A percentile compares a stretch with the other conserved stretches of the same genome.
Evolutionary conservation across 2,113 vertebrate genomes (phyloP).

Genomic region (Bucco capensis): DNA sequence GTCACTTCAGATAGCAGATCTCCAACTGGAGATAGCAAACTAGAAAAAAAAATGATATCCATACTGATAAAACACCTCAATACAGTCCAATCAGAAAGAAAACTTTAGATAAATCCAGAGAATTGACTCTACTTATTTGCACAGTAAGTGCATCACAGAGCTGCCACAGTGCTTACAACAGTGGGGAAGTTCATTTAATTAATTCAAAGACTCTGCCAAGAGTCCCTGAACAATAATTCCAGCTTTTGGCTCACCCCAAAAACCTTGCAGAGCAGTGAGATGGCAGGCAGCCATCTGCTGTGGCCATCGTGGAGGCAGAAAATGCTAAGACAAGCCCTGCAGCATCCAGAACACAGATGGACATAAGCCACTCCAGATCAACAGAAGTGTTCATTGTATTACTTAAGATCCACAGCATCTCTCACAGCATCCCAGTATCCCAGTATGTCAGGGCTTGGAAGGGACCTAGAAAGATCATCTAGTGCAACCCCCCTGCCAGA

Average conservation of each 20-base stretch:
- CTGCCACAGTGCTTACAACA: neutral
- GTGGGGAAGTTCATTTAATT: neutral
- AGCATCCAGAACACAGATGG: neutral
- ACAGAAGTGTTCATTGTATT: neutral
- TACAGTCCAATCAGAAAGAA: neutral
- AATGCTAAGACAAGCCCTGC: neutral
- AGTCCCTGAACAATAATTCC: neutral
- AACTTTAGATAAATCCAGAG: neutral
- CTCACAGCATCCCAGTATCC: too few species aligned
- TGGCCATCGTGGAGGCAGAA: neutral
- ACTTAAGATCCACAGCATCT: neutral
- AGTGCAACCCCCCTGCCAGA: too few species aligned
- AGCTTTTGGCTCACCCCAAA: neutral
- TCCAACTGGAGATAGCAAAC: neutral
- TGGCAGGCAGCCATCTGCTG: slow-evolving; percentile 6
- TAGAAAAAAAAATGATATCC: neutral
- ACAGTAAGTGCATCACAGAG: neutral
- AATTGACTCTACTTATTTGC: neutral
- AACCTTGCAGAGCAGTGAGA: neutral
- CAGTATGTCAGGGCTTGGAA: too few species aligned
- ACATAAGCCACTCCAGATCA: neutral
- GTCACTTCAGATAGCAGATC: neutral
- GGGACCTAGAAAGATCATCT: too few species aligned
- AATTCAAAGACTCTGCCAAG: neutral
- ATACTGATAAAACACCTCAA: neutral